Base-by-base conservation (phyloP, 2,113 vertebrate species). In the Tor tambroides region DNA sequence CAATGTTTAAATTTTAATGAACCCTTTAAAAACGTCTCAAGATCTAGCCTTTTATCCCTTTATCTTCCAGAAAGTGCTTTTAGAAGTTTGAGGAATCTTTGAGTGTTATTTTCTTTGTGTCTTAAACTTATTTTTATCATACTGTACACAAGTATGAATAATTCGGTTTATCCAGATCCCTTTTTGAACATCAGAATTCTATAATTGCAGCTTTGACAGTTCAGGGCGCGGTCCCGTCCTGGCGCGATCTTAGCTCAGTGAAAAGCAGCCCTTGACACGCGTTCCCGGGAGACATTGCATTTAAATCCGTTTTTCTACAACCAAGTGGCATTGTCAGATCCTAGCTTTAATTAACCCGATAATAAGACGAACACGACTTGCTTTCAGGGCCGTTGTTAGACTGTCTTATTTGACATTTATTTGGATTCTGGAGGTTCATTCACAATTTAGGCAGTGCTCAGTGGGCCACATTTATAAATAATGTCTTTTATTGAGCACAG, bases 271-370 rank as follows among this genome's bases (percentile, higher is more conserved):
- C 97, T 97, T 97, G 97, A 98, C 97, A 97, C 94, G 94, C 95
- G 95, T 95, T 97, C 97, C 97, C 97, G 94, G 92, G 97, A 98
- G 97, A 98, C 96, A 93, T 91, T 94, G 97, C 96, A 96, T 98
- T 98, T 97, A 98, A 99, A 99, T 98, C 97, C 96, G 96, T 98
- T 98, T 95, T 98, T 97, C 96, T 98, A 96, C 97, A 97, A 96
- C 96, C 96, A 96, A 97, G 96, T 98, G 97, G 97, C 97, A 98
- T 98, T 98, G 97, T 98, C 97, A 98, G 96, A 98, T 97, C 96
- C 96, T 95, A 93, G 95, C 97, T 99, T 98, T 99, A 99, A 99
- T 99, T 98, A 99, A 98, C 97, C 97, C 96, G 96, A 98, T 98
- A 98, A 99, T 97, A 97, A 98, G 97, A 96, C 95, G 96, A 96